Evolutionary conservation across 2,113 vertebrate species (phyloP).

Genomic region (Clarias macrocephalus): DNA sequence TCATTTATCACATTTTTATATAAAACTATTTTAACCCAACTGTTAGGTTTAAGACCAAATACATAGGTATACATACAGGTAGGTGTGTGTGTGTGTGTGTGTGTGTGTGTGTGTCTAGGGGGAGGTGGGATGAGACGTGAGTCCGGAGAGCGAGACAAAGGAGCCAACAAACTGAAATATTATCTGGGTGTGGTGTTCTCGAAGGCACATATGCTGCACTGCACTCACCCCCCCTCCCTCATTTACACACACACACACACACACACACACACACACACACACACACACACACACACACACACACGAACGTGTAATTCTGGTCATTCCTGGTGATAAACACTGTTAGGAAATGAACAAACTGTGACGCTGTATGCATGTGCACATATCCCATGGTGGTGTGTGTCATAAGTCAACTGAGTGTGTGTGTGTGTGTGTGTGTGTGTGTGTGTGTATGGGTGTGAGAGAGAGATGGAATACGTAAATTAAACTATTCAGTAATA

Average conservation of each 20-base stretch:
- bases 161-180: not conserved
- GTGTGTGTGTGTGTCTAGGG: not conserved
- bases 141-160: not conserved
- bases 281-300: not conserved
- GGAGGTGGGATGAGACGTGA: not conserved
- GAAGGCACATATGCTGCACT: not conserved
- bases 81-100: not conserved
- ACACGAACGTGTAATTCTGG: not conserved
- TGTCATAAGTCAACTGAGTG: constrained; percentile 29
- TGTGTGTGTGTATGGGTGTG: not conserved
- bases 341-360: not conserved
- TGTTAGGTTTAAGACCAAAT: not conserved
- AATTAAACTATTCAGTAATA: no score
- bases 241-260: not conserved
- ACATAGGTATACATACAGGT: not conserved
- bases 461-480: not conserved
- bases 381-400: constrained; percentile 17
- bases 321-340: not conserved
- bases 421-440: not conserved
- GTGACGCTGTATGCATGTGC: constrained; percentile 3
- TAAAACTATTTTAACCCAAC: not conserved
- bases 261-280: not conserved
- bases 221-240: not conserved
- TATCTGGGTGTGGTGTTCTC: constrained; percentile 27
- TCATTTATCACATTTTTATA: not conserved